Percentiles rank a stretch among this genome's conserved stretches.
phyloP scores from a whole-genome alignment of 2,888 invertebrate species.

The Agriopis aurantiaria region DNA sequence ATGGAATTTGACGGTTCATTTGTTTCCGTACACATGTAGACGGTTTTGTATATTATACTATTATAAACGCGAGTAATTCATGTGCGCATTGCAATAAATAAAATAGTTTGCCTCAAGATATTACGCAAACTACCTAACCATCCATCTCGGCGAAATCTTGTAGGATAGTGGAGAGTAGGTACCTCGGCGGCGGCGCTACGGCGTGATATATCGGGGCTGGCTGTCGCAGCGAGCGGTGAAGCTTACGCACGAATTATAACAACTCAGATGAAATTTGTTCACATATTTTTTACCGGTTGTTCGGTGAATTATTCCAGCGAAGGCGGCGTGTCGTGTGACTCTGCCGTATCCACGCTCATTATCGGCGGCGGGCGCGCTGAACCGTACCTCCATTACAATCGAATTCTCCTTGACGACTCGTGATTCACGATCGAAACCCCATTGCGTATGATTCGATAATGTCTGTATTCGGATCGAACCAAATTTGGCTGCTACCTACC shows the following conservation, averaged over 20 bases:
- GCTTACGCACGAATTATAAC: constrained; percentile 39
- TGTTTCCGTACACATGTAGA: constrained; percentile 17
- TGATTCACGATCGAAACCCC: constrained; percentile 74
- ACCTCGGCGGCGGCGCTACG: constrained; percentile 34
- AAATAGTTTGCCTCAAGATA: constrained; percentile 41
- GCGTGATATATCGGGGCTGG: constrained; percentile 41
- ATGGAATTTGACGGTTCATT: constrained; percentile 21
- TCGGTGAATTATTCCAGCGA: constrained; percentile 63
- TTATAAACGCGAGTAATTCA: constrained; percentile 9
- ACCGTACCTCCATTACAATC: constrained; percentile 74
- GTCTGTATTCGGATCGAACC: constrained; percentile 39
- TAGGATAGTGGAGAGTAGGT: constrained; percentile 30
- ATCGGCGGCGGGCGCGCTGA: constrained; percentile 67
- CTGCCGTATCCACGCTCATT: constrained; percentile 73
- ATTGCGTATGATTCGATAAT: constrained; percentile 64
- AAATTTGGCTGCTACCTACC: constrained; percentile 24
- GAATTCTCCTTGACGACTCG: constrained; percentile 76
- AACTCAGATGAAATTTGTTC: constrained; percentile 64
- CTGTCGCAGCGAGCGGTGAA: constrained; percentile 29
- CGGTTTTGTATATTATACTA: constrained; percentile 2
- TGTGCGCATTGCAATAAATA: constrained; percentile 30
- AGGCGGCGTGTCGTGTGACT: constrained; percentile 66
- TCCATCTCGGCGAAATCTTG: constrained; percentile 32
- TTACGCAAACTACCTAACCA: constrained; percentile 30
- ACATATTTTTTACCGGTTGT: constrained; percentile 68